Base-by-base conservation (phyloP, 2,888 invertebrate species). In the Calameuta filiformis region DNA sequence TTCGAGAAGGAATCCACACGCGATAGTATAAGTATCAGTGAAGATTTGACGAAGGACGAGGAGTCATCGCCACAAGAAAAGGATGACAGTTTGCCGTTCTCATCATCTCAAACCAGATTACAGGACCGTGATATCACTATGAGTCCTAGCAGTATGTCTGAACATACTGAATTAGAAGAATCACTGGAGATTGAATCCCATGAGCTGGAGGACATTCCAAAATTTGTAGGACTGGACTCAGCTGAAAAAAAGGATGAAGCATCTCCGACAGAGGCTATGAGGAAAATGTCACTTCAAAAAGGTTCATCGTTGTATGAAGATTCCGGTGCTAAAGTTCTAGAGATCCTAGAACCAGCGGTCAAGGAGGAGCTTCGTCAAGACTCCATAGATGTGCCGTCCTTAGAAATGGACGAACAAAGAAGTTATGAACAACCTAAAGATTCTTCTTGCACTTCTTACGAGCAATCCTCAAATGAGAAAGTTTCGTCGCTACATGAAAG, bases 81-180 rank as follows among this genome's bases (percentile, higher is more conserved):
- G 12, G 89, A 90, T 35, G 88, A 86, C 12, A 90, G 89, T 23
- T 81, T 82, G 4, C 79, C 83, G 0, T 83, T 83, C n/a, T 89
- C 90, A 1, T 88, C 87, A 0, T 87, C 85, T 1, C 87, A 87
- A 15, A 84, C 80, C 0, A 87, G 83, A 79, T 40, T 86, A 0
- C 81, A 84, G 0, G 90, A 90, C 4, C 83, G 87, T 77, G 90
- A 91, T 69, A 87, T 89, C 11, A 89, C 90, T 6, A 84, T 89
- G 80, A 91, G 91, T 78, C 89, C 90, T 0, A 90, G 89, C 73
- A 91, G 90, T 76, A 88, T 90, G 68, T 90, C 91, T 1, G 91
- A 91, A 37, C 89, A 86, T 31, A 87, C 87, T n/a, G 90, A 90
- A 33, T 79, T 89, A 4, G 90, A 90, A 77, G 88, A 88, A 35